Percentiles rank a stretch among this genome's conserved stretches.
These are phyloP conservation scores for Hybos culiciformis DNA, from an alignment of 2,888 invertebrate species.

Conservation along the genomic window DNA sequence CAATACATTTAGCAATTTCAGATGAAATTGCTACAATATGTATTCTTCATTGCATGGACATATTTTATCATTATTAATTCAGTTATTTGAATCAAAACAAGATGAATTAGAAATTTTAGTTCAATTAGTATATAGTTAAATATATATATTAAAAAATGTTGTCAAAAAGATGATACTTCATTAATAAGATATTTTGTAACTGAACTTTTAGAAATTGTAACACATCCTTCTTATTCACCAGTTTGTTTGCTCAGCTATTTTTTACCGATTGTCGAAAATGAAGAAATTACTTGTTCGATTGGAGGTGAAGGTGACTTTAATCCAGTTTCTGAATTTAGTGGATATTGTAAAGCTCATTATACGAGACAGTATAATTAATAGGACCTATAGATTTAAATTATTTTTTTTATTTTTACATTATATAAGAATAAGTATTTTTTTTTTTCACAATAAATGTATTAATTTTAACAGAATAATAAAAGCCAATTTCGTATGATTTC, in stretches of 20 bases:
- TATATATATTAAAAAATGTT: conserved; percentile 88
- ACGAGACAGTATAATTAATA: conserved; percentile 23
- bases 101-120: conserved; percentile 94
- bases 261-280: conserved; percentile 92
- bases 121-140: conserved; percentile 88
- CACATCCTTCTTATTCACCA: conserved; percentile 86
- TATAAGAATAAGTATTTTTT: too few relatives aligned
- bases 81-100: conserved; percentile 86
- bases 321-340: conserved; percentile 88
- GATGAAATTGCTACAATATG: conserved; percentile 91
- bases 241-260: conserved; percentile 92
- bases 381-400: too few relatives aligned
- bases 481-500: too few relatives aligned
- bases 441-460: too few relatives aligned
- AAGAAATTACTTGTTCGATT: conserved; percentile 93
- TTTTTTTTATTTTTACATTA: too few relatives aligned
- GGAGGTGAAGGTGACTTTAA: conserved; percentile 83
- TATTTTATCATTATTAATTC: conserved; percentile 68
- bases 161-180: conserved; percentile 86
- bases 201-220: conserved; percentile 91
- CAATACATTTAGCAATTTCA: conserved; percentile 83
- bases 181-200: conserved; percentile 93
- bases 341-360: conserved; percentile 26
- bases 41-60: conserved; percentile 82
- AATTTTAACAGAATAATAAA: too few relatives aligned